Evolutionary conservation across 2,797 vertebrate genomes (phyloP).

Genomic region (Acestrorhynchus altus): DNA sequence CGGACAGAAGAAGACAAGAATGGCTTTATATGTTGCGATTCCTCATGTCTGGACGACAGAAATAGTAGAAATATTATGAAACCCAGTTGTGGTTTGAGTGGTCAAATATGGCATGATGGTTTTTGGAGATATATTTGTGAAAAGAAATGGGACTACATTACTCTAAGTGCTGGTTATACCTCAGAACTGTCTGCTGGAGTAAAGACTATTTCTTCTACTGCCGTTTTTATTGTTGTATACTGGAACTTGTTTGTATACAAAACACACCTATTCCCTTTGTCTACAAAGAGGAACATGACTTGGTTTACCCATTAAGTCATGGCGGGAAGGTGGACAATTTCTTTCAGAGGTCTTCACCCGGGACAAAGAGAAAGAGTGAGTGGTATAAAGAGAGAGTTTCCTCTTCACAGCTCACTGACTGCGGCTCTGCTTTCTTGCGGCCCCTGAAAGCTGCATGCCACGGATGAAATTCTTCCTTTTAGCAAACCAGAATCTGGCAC

Average conservation of each 20-base stretch:
- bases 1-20: background rate
- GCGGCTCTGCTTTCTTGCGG: background rate
- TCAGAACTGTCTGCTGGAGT: background rate
- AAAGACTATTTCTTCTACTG: background rate
- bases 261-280: background rate
- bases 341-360: background rate
- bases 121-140: background rate
- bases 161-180: background rate
- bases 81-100: background rate
- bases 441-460: background rate
- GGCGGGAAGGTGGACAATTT: background rate
- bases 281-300: background rate
- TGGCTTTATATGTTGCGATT: background rate
- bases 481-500: background rate
- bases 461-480: background rate
- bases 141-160: background rate
- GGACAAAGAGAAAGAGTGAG: background rate
- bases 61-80: background rate
- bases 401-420: background rate
- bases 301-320: background rate
- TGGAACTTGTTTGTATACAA: no score
- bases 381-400: background rate
- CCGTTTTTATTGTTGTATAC: background rate
- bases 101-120: background rate
- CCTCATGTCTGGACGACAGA: background rate